Percentiles rank a stretch among this genome's conserved stretches.
Conservation (phyloP, 2,888 invertebrate genomes). For the Diaphora mendica region DNA sequence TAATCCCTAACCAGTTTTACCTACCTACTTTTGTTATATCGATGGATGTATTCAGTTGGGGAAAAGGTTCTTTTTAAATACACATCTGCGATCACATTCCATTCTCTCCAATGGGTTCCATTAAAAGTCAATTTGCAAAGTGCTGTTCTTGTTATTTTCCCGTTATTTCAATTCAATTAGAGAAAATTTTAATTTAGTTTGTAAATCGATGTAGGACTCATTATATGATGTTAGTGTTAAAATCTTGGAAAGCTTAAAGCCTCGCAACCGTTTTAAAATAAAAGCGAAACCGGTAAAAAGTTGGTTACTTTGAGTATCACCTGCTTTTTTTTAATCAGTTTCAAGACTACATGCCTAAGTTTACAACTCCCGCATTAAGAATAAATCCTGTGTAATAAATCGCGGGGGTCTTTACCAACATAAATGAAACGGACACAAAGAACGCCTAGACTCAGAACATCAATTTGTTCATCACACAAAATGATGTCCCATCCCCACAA, state of each 20-base stretch:
- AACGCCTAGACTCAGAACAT: too few relatives aligned
- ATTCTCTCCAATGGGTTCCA: slow-evolving; percentile 37
- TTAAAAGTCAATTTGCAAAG: slow-evolving; percentile 58
- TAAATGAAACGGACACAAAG: too few relatives aligned
- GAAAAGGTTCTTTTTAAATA: slow-evolving; percentile 39
- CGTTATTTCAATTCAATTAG: slow-evolving; percentile 17
- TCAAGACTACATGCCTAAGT: background rate
- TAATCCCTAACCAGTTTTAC: background rate
- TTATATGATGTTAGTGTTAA: background rate
- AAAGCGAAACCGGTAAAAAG: too few relatives aligned
- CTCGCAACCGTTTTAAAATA: too few relatives aligned
- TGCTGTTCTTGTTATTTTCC: slow-evolving; percentile 50
- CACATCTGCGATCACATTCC: slow-evolving; percentile 38
- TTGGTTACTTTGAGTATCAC: too few relatives aligned
- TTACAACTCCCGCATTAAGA: background rate
- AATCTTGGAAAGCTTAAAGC: background rate
- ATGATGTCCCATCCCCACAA: too few relatives aligned
- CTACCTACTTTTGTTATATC: background rate
- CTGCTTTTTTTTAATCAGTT: background rate
- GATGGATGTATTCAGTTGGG: background rate
- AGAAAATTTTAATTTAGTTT: slow-evolving; percentile 11
- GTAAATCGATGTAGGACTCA: background rate
- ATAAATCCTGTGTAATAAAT: too few relatives aligned
- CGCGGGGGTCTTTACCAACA: too few relatives aligned
- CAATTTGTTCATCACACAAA: too few relatives aligned